These are phyloP conservation scores for Dorcus parallelipipedus DNA, from an alignment of 2,888 invertebrate species.

Conservation along the genomic window DNA sequence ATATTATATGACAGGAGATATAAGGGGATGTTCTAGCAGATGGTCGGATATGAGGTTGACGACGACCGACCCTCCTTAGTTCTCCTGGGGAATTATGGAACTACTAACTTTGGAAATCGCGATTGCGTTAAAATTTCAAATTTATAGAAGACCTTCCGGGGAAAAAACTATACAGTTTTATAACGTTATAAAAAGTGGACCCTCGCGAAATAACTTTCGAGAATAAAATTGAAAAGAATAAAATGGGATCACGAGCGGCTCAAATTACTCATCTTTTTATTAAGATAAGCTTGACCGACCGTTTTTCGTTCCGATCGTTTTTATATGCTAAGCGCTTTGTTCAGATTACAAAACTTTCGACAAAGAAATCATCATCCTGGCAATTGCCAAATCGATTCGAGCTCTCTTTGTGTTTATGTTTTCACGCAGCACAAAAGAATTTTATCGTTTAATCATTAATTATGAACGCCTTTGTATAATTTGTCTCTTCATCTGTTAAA, in stretches of 20 bases:
- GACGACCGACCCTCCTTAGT: slow-evolving; percentile 17
- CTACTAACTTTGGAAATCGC: slow-evolving; percentile 18
- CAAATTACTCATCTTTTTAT: slow-evolving; percentile 1
- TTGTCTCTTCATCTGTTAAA: neutral
- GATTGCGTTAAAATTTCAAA: slow-evolving; percentile 19
- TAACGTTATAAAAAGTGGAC: neutral
- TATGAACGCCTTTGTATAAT: neutral
- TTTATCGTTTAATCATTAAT: neutral
- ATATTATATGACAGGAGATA: slow-evolving; percentile 15
- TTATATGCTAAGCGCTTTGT: too few species aligned
- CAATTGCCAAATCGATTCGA: too few species aligned
- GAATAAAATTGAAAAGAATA: neutral
- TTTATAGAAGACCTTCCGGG: slow-evolving; percentile 1
- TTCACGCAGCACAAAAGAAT: neutral
- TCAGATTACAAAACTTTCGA: too few species aligned
- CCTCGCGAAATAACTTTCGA: neutral
- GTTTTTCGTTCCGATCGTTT: too few species aligned
- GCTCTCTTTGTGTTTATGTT: too few species aligned
- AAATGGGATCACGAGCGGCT: neutral
- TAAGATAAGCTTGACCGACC: neutral
- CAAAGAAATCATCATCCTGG: too few species aligned
- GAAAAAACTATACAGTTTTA: neutral
- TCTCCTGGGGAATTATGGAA: slow-evolving; percentile 17
- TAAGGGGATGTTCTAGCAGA: slow-evolving; percentile 19
- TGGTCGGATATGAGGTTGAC: slow-evolving; percentile 16